Base-by-base conservation (phyloP, 2,113 vertebrate species). In the Tringa solitaria region DNA sequence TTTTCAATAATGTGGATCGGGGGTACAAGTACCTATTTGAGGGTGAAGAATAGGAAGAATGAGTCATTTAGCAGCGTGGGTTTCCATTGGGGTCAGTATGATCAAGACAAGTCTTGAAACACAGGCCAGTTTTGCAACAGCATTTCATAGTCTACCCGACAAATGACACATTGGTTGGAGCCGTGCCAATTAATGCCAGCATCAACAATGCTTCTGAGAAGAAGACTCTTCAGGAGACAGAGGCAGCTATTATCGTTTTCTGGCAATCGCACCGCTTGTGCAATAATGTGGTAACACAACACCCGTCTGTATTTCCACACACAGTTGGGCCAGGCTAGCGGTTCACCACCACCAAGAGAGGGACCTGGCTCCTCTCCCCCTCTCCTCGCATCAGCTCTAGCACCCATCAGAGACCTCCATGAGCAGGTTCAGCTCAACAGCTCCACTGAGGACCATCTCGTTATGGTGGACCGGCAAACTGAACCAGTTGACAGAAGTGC, bases 281-380 rank as follows among this genome's bases (percentile, higher is more conserved):
- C 78, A 85, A 73, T 33, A 11, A 35, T 2, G 16, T 18, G 1
- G 0, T n/a, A 91, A 76, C 3, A 2, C 46, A 82, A 60, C 19
- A 27, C 33, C 28, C 0, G 0, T 4, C 76, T 43, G 33, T 10
- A 6, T 48, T 85, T 48, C 77, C 6, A 7, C 70, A 12, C 0
- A 1, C 48, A 83, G 70, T 35, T 1, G 1, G 78, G 70, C 56
- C 61, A 79, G 43, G 43, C n/a, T 32, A 26, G 78, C 0, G 2
- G n/a, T 27, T 73, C 57, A 48, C 16, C 37, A 32, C 17, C 27
- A 30, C 27, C 6, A 4, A 53, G 41, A 70, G 45, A 70, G 14
- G 51, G 5, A 45, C 4, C 28, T 14, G 2, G 2, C 23, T 73
- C 45, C 39, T 27, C 48, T 68, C 23, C 12, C 17, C 4, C 1